A percentile compares a stretch with the other conserved stretches of the same genome.
Evolutionary conservation across 2,113 vertebrate genomes (phyloP).

Genomic region (Epinephelus fuscoguttatus): DNA sequence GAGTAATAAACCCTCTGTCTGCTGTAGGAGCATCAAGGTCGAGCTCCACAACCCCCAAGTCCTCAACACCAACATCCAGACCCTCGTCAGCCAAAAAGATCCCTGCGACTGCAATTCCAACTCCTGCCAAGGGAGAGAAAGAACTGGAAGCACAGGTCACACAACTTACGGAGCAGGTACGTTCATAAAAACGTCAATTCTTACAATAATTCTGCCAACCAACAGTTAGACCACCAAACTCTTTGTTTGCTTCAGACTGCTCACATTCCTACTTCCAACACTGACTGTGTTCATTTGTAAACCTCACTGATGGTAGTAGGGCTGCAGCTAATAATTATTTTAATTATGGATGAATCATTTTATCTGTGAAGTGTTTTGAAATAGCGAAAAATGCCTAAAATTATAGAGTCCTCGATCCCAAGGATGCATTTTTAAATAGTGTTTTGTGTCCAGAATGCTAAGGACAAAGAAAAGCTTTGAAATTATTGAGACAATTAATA

Average conservation of each 20-base stretch:
- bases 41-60: constrained; percentile 90
- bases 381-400: background rate
- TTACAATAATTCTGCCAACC: background rate
- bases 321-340: background rate
- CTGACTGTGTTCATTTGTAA: background rate
- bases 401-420: background rate
- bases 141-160: constrained; percentile 98
- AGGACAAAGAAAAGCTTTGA: background rate
- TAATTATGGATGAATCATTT: background rate
- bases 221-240: background rate
- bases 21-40: constrained; percentile 93
- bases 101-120: constrained; percentile 81
- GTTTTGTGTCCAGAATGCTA: no score
- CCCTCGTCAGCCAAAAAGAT: constrained; percentile 98
- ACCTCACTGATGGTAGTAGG: background rate
- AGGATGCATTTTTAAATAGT: no score
- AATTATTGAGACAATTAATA: no score
- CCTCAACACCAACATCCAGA: constrained; percentile 95
- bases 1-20: background rate
- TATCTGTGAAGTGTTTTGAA: background rate
- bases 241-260: background rate
- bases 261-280: background rate
- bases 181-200: background rate
- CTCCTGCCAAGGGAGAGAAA: constrained; percentile 94
- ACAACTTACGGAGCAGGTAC: constrained; percentile 96